These are phyloP conservation scores for Ochlodes sylvanus DNA, from an alignment of 2,888 invertebrate species.

Conservation along the genomic window DNA sequence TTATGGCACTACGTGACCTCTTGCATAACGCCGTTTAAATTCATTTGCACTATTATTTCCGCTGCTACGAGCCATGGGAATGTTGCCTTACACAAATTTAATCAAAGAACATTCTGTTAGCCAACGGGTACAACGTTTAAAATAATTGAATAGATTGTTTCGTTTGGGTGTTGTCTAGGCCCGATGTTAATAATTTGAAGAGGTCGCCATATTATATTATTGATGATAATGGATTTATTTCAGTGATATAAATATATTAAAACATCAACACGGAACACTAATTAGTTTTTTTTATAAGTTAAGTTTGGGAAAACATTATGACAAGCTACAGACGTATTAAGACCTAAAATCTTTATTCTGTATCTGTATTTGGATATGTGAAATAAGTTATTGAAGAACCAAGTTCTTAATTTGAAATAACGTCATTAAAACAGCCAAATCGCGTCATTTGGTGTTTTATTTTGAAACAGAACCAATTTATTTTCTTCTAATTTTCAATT, in stretches of 20 bases:
- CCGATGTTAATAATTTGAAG: not conserved
- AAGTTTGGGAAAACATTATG: too few species aligned
- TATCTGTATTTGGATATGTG: too few species aligned
- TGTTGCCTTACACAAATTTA: conserved; percentile 71
- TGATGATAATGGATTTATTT: not conserved
- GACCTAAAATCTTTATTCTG: too few species aligned
- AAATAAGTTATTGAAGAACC: too few species aligned
- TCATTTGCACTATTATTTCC: conserved; percentile 81
- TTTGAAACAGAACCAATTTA: too few species aligned
- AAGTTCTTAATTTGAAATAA: too few species aligned
- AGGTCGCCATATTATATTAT: conserved; percentile 23
- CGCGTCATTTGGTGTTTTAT: too few species aligned
- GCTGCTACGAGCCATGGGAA: conserved; percentile 75
- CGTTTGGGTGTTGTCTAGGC: conserved; percentile 31
- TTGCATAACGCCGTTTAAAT: conserved; percentile 72
- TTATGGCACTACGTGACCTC: conserved; percentile 82
- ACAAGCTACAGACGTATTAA: too few species aligned
- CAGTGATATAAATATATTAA: too few species aligned
- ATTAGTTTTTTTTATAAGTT: too few species aligned
- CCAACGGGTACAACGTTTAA: conserved; percentile 56
- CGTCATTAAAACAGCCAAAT: too few species aligned
- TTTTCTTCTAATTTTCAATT: not conserved
- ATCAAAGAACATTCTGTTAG: conserved; percentile 69
- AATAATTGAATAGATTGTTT: conserved; percentile 52
- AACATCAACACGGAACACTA: too few species aligned